A percentile compares a stretch with the other conserved stretches of the same genome.
phyloP scores from a whole-genome alignment of 35 echinoderm and acorn worm species.

The Lytechinus variegatus region DNA sequence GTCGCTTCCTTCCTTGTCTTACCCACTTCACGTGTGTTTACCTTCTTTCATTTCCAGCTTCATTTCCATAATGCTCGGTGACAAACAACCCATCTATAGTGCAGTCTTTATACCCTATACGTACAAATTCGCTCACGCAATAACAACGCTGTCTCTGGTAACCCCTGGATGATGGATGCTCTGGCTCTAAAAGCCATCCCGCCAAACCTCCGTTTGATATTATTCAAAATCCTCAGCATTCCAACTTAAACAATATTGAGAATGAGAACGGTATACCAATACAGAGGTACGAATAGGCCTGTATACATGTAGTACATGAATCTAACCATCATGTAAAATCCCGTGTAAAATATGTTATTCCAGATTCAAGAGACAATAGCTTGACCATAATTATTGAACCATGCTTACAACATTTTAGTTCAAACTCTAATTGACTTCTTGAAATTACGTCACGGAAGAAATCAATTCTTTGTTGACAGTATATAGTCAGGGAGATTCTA shows the following conservation, averaged over 20 bases:
- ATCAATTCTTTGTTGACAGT: too few relatives aligned
- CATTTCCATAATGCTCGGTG: slow-evolving; percentile 1
- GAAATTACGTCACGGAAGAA: too few relatives aligned
- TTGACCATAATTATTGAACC: too few relatives aligned
- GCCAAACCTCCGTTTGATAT: not conserved
- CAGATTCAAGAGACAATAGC: too few relatives aligned
- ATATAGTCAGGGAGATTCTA: too few relatives aligned
- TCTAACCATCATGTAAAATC: too few relatives aligned
- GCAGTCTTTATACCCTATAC: not conserved
- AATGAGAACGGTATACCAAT: not conserved
- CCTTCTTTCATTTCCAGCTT: not conserved
- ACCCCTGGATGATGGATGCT: not conserved
- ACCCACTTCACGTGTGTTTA: not conserved
- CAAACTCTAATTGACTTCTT: too few relatives aligned
- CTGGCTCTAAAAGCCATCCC: not conserved
- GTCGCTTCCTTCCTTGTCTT: not conserved
- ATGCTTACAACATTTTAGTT: too few relatives aligned
- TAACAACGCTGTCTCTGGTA: not conserved
- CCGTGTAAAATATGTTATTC: too few relatives aligned
- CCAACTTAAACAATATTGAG: not conserved
- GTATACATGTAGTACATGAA: too few relatives aligned
- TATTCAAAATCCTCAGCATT: not conserved
- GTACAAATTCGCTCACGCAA: not conserved
- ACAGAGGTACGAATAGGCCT: too few relatives aligned
- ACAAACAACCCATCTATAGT: not conserved